Evolutionary conservation across 1,140 invertebrate species (phyloP).

Genomic region (Melitaea cinxia): DNA sequence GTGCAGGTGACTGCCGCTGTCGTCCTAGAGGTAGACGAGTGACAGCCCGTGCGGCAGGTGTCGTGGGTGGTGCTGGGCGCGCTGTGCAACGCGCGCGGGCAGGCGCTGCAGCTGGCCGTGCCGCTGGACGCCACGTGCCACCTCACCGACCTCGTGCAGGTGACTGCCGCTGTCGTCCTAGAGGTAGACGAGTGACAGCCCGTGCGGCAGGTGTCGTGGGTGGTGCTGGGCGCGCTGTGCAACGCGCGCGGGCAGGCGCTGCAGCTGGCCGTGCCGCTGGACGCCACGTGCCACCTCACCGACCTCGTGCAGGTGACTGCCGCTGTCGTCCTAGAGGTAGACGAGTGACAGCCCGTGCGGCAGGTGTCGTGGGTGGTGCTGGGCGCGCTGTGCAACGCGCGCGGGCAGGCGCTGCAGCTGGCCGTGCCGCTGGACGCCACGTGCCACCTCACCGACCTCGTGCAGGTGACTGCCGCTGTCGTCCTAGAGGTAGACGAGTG

Average conservation of each 20-base stretch:
- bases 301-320: conserved; percentile 97
- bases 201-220: conserved; percentile 89
- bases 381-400: conserved; percentile 77
- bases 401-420: conserved; percentile 83
- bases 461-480: conserved; percentile 88
- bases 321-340: background rate
- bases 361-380: conserved; percentile 94
- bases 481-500: background rate
- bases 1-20: conserved; percentile 89
- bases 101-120: conserved; percentile 90
- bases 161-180: conserved; percentile 57
- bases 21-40: conserved; percentile 93
- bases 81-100: conserved; percentile 78
- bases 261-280: conserved; percentile 96
- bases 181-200: too few relatives aligned
- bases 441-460: conserved; percentile 97
- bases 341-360: too few relatives aligned
- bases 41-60: conserved; percentile 94
- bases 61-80: conserved; percentile 91
- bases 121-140: conserved; percentile 97
- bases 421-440: conserved; percentile 98
- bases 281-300: conserved; percentile 97
- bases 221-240: conserved; percentile 85
- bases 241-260: conserved; percentile 62
- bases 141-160: conserved; percentile 98